Base-by-base conservation (phyloP, 2,113 vertebrate species). In the Ictalurus punctatus region DNA sequence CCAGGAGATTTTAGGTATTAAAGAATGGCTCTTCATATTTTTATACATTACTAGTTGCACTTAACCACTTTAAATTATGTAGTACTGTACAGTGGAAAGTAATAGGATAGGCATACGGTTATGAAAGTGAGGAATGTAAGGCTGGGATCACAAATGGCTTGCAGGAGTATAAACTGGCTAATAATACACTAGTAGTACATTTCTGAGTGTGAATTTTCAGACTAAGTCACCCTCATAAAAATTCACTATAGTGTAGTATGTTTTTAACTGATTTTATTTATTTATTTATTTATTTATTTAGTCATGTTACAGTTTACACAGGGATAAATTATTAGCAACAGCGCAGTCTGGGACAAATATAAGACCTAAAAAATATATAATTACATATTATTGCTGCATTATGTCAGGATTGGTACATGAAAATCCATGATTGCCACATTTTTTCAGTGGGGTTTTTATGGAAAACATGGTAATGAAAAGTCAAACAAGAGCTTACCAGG, bases 141-240 rank as follows among this genome's bases (percentile, higher is more conserved):
- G 37, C 4, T 14, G 12, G 17, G 30, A 8, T 30, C 30, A 59
- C 19, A 25, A 59, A 37, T 59, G 79, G 8, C 80, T 82, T 25
- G 27, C 7, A 16, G 56, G 54, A 59, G 54, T 1, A 59, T 83
- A 40, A 63, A 83, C 58, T 63, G 81, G 56, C 61, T 83, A 83
- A 83, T 83, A 83, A 83, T 83, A 61, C 21, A 83, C 81, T 44
- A 40, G 81, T 63, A 61, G 13, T 40, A 83, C 58, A 44, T 83
- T 83, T 63, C 81, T 12, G 6, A 61, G 58, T 27, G 13, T 40
- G 58, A 83, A 44, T 63, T 52, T 52, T 52, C 48, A 52, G 48
- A 52, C 48, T 1, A 52, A 52, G 48, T 52, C 48, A 52, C 48
- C 9, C 48, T 52, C 48, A 52, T 52, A 52, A 52, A 52, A 52